Evolutionary conservation across 2,797 vertebrate species (phyloP).

Genomic region (Pterois miles): DNA sequence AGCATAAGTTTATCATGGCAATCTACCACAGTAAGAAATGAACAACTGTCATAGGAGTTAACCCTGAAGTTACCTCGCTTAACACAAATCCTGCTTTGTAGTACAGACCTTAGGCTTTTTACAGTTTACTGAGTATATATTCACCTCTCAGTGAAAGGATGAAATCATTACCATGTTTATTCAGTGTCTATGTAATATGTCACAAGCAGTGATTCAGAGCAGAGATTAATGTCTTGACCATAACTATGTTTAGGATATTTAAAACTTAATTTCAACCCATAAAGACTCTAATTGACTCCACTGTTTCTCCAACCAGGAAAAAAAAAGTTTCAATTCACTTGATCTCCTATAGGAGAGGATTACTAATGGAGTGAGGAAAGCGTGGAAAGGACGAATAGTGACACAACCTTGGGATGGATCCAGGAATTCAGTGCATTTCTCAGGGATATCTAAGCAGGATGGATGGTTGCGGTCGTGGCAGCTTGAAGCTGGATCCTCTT

Average conservation of each 20-base stretch:
- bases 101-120: too few relatives aligned
- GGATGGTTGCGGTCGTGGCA: background rate
- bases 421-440: background rate
- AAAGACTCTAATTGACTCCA: background rate
- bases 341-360: background rate
- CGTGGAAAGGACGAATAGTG: background rate
- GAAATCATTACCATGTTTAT: background rate
- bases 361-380: background rate
- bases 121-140: background rate
- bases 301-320: background rate
- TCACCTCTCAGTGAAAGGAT: background rate
- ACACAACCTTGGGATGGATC: background rate
- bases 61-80: too few relatives aligned
- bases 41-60: too few relatives aligned
- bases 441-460: background rate
- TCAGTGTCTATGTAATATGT: background rate
- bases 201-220: background rate
- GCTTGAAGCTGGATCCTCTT: background rate
- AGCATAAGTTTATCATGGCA: too few relatives aligned
- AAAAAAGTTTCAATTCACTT: background rate
- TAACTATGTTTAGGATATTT: background rate
- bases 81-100: too few relatives aligned
- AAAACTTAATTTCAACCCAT: background rate
- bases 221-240: background rate
- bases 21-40: too few relatives aligned